These are phyloP conservation scores for Zhengitettix transpicula DNA, from an alignment of 2,888 invertebrate species.

Conservation along the genomic window DNA sequence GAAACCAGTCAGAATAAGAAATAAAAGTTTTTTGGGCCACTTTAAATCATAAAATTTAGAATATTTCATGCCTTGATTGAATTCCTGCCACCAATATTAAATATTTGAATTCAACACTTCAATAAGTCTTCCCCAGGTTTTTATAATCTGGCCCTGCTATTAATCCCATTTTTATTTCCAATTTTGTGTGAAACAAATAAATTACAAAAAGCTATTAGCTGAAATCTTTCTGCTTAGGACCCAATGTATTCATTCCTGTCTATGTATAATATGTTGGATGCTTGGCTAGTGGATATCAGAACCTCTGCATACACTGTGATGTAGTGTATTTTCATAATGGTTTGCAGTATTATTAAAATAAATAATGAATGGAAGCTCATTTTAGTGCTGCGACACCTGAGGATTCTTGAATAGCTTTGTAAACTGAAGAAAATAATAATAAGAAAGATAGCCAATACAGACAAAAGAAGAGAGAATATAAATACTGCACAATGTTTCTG, in stretches of 20 bases:
- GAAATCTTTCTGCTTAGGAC: slow-evolving; percentile 8
- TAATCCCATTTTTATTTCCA: slow-evolving; percentile 10
- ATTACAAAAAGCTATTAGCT: slow-evolving; percentile 4
- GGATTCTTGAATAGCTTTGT: slow-evolving; percentile 13
- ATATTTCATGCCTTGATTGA: no score
- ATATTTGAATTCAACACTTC: no score
- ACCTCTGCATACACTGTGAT: slow-evolving; percentile 11
- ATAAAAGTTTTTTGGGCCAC: no score
- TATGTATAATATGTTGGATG: slow-evolving; percentile 6
- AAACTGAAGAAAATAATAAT: slow-evolving; percentile 10
- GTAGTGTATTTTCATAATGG: slow-evolving; percentile 10
- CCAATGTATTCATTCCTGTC: slow-evolving; percentile 12
- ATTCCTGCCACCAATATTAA: no score
- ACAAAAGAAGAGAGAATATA: no score
- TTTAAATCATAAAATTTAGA: no score
- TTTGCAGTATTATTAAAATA: slow-evolving; percentile 10
- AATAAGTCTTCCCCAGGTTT: no score
- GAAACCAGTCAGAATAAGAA: no score
- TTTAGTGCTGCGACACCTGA: slow-evolving; percentile 13
- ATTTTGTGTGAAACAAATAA: slow-evolving; percentile 10
- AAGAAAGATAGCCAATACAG: no score
- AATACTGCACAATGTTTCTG: no score
- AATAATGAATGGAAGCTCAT: slow-evolving; percentile 11
- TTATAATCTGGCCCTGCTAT: slow-evolving; percentile 17
- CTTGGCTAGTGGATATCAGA: slow-evolving; percentile 6